Evolutionary conservation across 2,113 vertebrate genomes (phyloP), one percentile per base, ranked within the genome.

Genomic region (Oncorhynchus masou): DNA sequence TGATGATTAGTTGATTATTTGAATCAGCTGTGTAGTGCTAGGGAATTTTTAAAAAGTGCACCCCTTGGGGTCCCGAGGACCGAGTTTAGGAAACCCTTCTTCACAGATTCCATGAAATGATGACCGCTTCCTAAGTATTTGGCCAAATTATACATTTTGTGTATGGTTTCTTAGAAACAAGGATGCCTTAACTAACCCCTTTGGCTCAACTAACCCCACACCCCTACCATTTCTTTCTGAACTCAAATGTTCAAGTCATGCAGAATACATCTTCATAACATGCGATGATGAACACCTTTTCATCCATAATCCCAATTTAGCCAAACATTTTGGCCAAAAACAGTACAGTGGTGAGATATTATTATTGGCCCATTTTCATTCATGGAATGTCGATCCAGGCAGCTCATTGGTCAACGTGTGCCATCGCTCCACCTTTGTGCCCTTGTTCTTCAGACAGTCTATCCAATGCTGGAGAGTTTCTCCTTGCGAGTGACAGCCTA

Each of bases 321-420:
- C 67, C 39, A 57, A 72, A 60, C 31, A 6, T 75, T 34, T 20
- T 68, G 73, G 54, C 64, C 39, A 16, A 79, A 29, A 27, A 79
- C 57, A 48, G 79, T 9, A 34, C 65, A 48, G 54, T 9, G n/a
- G 69, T 48, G 62, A 51, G 34, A 12, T 59, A 75, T 87, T 84
- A 54, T 54, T 45, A 29, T 16, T 54, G 51, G 16, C 51, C 51
- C 51, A 5, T 54, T 69, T 71, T 85, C 74, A 93, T 81, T 95
- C 93, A 79, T 92, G 93, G 48, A 91, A 79, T 0, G 91, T 85
- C 0, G 95, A 95, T 4, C 94, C 95, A 0, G 95, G 92, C 88
- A 97, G 91, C 88, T 96, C 94, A 5, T 95, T 97, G 90, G 95
- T 97, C 87, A 97, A 79, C 20, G 95, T 95, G 90, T 96, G 96